These are phyloP conservation scores for Noctua fimbriata DNA, from an alignment of 2,888 invertebrate genomes.

Conservation along the genomic window DNA sequence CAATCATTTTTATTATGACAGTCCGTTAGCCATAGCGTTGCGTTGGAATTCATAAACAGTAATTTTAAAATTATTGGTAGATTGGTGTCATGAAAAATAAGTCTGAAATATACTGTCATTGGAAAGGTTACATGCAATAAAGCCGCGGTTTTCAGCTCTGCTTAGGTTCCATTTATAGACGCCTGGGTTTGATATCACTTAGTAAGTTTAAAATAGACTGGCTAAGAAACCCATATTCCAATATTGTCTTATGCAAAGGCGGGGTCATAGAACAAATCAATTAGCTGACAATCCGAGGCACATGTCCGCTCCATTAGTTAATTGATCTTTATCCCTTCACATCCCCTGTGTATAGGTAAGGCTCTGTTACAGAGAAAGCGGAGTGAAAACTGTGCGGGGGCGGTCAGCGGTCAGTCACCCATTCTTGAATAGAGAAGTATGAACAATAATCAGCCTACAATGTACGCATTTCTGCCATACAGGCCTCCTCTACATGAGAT, in stretches of 20 bases:
- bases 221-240: conserved; percentile 30
- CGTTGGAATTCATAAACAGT: background rate
- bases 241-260: conserved; percentile 56
- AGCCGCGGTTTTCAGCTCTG: background rate
- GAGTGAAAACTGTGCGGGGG: background rate
- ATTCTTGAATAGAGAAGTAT: background rate
- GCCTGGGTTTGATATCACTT: conserved; percentile 31
- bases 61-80: background rate
- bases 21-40: background rate
- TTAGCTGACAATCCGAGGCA: conserved; percentile 69
- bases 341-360: conserved; percentile 31
- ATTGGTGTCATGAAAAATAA: background rate
- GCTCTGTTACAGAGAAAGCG: conserved; percentile 10
- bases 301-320: conserved; percentile 75
- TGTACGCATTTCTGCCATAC: background rate
- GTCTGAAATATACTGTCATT: background rate
- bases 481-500: background rate
- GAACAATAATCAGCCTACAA: background rate
- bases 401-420: too few relatives aligned
- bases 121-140: background rate
- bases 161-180: background rate
- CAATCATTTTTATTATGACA: background rate
- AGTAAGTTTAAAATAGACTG: conserved; percentile 39
- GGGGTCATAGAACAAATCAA: conserved; percentile 74
- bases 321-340: conserved; percentile 70